Conservation (phyloP, 2,797 vertebrate species). For the Karalla daura region DNA sequence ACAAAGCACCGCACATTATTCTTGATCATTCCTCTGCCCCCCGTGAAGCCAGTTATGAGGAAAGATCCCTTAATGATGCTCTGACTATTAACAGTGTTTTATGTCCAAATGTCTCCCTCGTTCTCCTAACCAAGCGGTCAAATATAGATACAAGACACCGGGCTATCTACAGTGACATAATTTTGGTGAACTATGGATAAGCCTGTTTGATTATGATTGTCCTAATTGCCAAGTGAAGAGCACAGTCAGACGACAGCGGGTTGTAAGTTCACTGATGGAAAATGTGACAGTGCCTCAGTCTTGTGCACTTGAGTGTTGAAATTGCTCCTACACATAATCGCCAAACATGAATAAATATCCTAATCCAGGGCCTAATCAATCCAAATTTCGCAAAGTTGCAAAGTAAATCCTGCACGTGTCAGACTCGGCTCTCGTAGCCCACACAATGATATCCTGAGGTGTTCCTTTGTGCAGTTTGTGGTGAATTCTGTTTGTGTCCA, state of each 20-base stretch:
- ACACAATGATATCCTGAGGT: neutral
- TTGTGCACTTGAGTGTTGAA: neutral
- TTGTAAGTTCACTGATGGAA: conserved; percentile 7
- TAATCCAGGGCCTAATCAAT: neutral
- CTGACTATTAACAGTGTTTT: conserved; percentile 94
- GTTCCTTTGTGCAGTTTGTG: neutral
- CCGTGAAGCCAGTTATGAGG: conserved; percentile 94
- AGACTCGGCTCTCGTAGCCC: neutral
- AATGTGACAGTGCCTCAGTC: conserved; percentile 11
- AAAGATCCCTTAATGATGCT: conserved; percentile 97
- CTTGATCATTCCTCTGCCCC: conserved; percentile 97
- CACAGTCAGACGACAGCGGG: conserved; percentile 8
- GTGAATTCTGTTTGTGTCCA: neutral
- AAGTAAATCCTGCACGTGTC: neutral
- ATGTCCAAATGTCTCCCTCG: conserved; percentile 91
- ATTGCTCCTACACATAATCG: neutral
- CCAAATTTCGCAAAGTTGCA: neutral
- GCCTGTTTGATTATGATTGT: conserved; percentile 68
- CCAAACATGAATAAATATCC: neutral
- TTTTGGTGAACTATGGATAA: conserved; percentile 72
- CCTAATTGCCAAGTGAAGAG: conserved; percentile 50
- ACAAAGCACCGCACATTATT: conserved; percentile 95
- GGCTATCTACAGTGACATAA: conserved; percentile 65
- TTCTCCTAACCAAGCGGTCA: conserved; percentile 85
- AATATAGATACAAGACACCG: conserved; percentile 81